Evolutionary conservation across 2,888 invertebrate genomes (phyloP), one percentile per base, ranked within the genome.

Genomic region (Ormyrus rosae): DNA sequence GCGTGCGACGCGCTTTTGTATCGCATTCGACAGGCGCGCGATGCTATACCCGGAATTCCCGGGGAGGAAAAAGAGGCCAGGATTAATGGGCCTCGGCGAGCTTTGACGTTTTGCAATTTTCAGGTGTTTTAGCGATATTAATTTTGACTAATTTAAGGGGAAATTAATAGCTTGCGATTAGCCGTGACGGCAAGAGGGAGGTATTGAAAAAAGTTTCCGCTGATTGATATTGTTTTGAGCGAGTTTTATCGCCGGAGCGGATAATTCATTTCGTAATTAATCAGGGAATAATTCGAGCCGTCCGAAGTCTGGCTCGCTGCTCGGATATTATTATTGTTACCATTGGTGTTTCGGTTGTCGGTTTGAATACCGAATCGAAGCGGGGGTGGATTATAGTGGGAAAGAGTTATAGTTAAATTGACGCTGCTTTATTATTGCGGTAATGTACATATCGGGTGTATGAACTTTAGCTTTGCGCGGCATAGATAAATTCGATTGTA

Each of bases 91-190:
- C 46, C 34, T 61, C 53, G 9, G 51, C 8, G 69, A 63, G 69
- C 69, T 74, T 69, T 58, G 68, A 73, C 60, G 65, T 65, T 75
- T 56, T 46, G 58, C 46, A 63, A 74, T 65, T 77, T 72, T 58
- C 58, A 10, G 10, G 46, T 55, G 50, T 11, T 50, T 72, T 63
- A 8, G 51, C 46, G 68, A 60, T 55, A 69, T 74, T 68, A 73
- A 65, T 70, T 77, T 68, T 53, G 68, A 68, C 63, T 73, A 73
- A 77, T 77, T 73, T 67, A 34, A 34, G 34, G 51, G 56, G 53
- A 72, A 68, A 81, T 77, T 77, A 73, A 77, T 81, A 64, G 63
- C 9, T 58, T 46, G 51, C 13, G 63, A 81, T 81, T 76, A 81
- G 68, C 13, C 7, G 50, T 45, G 69, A 63, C 55, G 65, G 58